phyloP scores from a whole-genome alignment of 2,888 invertebrate species.

The Palloptera scutellata region DNA sequence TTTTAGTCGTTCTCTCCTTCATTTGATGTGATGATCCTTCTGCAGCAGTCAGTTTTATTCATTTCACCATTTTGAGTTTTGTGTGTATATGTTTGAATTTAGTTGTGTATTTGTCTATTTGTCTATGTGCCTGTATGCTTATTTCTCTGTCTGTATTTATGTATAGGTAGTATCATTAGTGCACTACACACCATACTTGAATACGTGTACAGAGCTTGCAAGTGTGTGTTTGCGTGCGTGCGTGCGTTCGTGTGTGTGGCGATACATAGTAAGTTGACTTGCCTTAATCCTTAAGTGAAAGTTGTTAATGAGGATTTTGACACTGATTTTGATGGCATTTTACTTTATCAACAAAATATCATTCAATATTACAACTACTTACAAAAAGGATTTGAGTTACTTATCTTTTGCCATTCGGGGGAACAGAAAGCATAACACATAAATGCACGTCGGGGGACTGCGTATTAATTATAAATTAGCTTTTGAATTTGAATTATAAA shows the following conservation, averaged over 20 bases:
- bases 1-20: background rate
- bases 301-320: constrained; percentile 34
- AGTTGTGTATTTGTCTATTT: background rate
- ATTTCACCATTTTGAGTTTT: background rate
- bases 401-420: too few relatives aligned
- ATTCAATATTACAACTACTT: too few relatives aligned
- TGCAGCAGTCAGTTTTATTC: background rate
- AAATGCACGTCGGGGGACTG: too few relatives aligned
- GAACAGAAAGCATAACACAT: too few relatives aligned
- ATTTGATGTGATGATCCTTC: constrained; percentile 1
- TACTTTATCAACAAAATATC: too few relatives aligned
- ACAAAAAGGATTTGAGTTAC: too few relatives aligned
- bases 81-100: background rate
- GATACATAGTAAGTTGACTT: background rate
- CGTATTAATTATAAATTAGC: too few relatives aligned
- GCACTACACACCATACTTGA: background rate
- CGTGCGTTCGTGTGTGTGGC: too few relatives aligned
- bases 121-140: background rate
- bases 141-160: background rate
- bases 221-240: too few relatives aligned
- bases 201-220: background rate
- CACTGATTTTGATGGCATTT: constrained; percentile 26
- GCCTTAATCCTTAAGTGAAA: constrained; percentile 42
- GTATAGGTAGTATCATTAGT: background rate
- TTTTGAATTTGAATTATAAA: too few relatives aligned